Evolutionary conservation across 1,140 invertebrate genomes (phyloP).

Genomic region (Rhyacophila brunnea): DNA sequence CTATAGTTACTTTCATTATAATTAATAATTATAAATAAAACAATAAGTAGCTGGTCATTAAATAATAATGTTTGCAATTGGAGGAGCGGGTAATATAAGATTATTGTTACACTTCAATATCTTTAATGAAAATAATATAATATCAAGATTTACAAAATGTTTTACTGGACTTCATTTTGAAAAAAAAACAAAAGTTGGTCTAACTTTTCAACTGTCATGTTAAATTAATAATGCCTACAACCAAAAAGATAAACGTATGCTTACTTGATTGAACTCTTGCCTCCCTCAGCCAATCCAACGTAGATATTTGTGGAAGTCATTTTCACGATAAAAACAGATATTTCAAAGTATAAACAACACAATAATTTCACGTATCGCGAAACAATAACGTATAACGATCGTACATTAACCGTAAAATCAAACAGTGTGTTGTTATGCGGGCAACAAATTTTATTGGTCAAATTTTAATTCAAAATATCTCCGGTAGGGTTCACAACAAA

Average conservation of each 20-base stretch:
- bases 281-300: slow-evolving; percentile 31
- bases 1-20: too few relatives aligned
- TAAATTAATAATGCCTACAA: too few relatives aligned
- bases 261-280: slow-evolving; percentile 38
- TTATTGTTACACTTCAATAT: too few relatives aligned
- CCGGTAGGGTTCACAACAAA: slow-evolving; percentile 22
- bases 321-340: slow-evolving; percentile 10
- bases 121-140: too few relatives aligned
- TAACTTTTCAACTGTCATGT: too few relatives aligned
- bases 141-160: too few relatives aligned
- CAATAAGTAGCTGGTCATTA: too few relatives aligned
- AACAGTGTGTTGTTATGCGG: slow-evolving; percentile 20
- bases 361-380: slow-evolving; percentile 14
- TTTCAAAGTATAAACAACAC: slow-evolving; percentile 13
- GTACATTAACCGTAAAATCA: slow-evolving; percentile 26
- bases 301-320: slow-evolving; percentile 39
- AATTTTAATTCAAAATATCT: slow-evolving; percentile 23
- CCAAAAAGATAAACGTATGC: slow-evolving; percentile 6
- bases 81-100: too few relatives aligned
- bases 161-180: too few relatives aligned
- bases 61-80: too few relatives aligned
- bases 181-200: too few relatives aligned
- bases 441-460: slow-evolving; percentile 24
- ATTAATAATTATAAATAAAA: too few relatives aligned
- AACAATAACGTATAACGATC: slow-evolving; percentile 11